Percentiles rank a stretch among this genome's conserved stretches.
These are phyloP conservation scores for Drosophila jambulina DNA, from an alignment of 1,140 invertebrate species.

Conservation along the genomic window DNA sequence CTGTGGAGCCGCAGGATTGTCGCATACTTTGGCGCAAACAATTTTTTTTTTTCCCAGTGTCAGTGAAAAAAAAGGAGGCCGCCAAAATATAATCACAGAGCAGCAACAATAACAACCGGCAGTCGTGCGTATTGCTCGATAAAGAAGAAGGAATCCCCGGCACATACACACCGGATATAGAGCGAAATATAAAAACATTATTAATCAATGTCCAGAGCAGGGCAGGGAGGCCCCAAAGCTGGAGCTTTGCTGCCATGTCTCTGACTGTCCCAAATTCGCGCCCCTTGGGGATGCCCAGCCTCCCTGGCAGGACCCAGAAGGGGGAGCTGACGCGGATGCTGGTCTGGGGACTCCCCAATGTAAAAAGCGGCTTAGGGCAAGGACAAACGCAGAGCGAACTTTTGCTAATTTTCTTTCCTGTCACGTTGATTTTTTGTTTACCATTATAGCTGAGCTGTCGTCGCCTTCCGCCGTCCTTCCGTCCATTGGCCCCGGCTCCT, in stretches of 20 bases:
- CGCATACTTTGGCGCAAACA: constrained; percentile 51
- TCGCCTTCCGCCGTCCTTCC: constrained; percentile 44
- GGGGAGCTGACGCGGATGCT: constrained; percentile 12
- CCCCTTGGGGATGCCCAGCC: constrained; percentile 54
- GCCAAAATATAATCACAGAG: constrained; percentile 55
- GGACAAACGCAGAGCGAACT: constrained; percentile 62
- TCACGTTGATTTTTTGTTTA: constrained; percentile 84
- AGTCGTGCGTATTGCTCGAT: constrained; percentile 66
- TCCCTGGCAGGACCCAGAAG: background rate
- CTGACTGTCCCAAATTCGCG: constrained; percentile 65
- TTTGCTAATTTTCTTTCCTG: constrained; percentile 83
- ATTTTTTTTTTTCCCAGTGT: constrained; percentile 34
- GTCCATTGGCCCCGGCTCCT: background rate
- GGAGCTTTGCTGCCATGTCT: constrained; percentile 44
- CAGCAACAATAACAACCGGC: constrained; percentile 54
- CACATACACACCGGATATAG: constrained; percentile 28
- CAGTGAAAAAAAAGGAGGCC: constrained; percentile 67
- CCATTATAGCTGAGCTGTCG: constrained; percentile 80
- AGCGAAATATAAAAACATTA: constrained; percentile 75
- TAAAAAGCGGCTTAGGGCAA: constrained; percentile 73
- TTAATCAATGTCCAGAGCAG: constrained; percentile 78
- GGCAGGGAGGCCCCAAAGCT: constrained; percentile 21
- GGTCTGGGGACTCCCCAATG: constrained; percentile 32
- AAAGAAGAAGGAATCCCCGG: constrained; percentile 49
- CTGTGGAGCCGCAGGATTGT: constrained; percentile 14